Evolutionary conservation across 2,888 invertebrate genomes (phyloP), one percentile per base, ranked within the genome.

Genomic region (Poecilus cupreus): DNA sequence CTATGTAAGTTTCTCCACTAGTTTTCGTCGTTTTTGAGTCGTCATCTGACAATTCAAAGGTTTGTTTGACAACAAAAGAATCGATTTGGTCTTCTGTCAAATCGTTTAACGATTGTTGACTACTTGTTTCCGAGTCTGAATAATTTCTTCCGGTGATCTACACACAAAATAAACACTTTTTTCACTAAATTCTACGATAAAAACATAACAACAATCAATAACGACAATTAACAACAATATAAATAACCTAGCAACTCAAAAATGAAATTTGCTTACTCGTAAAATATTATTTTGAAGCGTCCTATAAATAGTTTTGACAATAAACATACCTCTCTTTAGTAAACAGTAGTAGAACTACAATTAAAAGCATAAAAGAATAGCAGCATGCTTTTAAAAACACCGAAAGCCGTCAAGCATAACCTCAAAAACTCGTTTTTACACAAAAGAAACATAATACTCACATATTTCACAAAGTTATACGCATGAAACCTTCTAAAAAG

Each of bases 391-490:
- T 6, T 32, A 32, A 32, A 6, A 32, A 32, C 32, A 32, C 32
- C 5, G 8, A 3, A 32, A 32, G 0, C 16, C 16, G 3, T 79
- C 18, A 79, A 49, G 18, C 77, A 22, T 77, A 22, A 5, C 57
- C 1, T 1, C 1, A 24, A 46, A 16, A 64, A 64, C 64, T 6
- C 26, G 72, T 72, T 43, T 43, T 32, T 11, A 6, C 4, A 64
- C 26, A 64, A 32, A 16, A 72, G 72, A 13, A 39, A 79, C 16
- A 26, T 37, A 32, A 79, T 79, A 79, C 79, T 68, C 22, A 77
- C 77, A 60, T 64, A 64, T 13, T 24, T 64, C 10, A n/a, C 8
- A 8, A 68, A 39, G 26, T 4, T 60, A 20, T 32, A 77, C 39
- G 51, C 8, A 8, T 32, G 0, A 64, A 64, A 26, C 1, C 16